Evolutionary conservation across 1,140 invertebrate species (phyloP), one percentile per base, ranked within the genome.

Genomic region (Pachyrhynchus sulphureomaculatus): DNA sequence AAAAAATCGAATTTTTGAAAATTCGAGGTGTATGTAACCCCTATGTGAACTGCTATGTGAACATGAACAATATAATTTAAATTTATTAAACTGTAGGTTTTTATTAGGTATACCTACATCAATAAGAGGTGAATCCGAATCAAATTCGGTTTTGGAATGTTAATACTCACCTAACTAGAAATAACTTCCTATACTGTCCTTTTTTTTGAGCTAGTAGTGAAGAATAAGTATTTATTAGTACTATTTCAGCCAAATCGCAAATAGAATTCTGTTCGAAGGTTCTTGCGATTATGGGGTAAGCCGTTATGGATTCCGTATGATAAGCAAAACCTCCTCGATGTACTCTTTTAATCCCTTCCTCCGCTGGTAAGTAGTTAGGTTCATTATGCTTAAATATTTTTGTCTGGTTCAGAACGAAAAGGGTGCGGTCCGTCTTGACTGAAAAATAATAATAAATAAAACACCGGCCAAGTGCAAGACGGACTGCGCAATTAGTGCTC

Each of bases 161-260:
- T 4, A 3, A 26, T 29, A 26, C 45, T 59, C 29, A 73, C 71
- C 69, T 69, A 12, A 73, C 64, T 37, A 63, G 71, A 66, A 81
- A 80, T 53, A 80, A 76, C 65, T 81, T 67, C 24, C 73, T 76
- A 55, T 81, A 81, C 2, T 80, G 78, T 10, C 79, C 79, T 1
- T 70, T 62, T 56, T 78, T 80, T 56, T 81, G 78, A 0, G 68
- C 70, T 65, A 77, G 73, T 29, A 82, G 69, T 54, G 79, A 80
- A 4, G 77, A 74, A 4, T 67, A 62, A 0, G 74, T 73, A 3
- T 72, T 59, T 2, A 71, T 61, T 70, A 80, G 76, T 17, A 74
- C 72, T 45, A 81, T 68, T 1, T 75, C 71, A 8, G 77, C 76
- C 24, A 82, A 66, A 48, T 77, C 75, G 42, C 81, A 82, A 15